Evolutionary conservation across 2,113 vertebrate species (phyloP).

Genomic region (Toxotes jaculatrix): DNA sequence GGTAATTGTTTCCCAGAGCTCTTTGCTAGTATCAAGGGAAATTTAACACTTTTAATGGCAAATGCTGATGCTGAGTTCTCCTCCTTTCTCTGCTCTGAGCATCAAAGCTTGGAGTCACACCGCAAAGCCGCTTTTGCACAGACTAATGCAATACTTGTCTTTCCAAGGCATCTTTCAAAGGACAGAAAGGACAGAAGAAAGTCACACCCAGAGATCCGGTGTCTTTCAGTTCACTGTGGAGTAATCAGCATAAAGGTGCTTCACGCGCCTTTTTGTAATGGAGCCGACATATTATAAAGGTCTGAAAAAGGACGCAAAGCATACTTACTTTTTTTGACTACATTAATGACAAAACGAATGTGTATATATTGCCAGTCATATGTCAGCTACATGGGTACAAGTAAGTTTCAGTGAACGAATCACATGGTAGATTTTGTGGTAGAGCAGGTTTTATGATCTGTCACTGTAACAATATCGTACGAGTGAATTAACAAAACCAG

Average conservation of each 20-base stretch:
- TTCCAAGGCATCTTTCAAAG: constrained; percentile 43
- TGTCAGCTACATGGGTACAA: background rate
- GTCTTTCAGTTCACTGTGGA: background rate
- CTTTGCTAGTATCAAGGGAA: constrained; percentile 58
- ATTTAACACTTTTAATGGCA: constrained; percentile 70
- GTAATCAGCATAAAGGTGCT: background rate
- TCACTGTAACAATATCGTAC: constrained; percentile 13
- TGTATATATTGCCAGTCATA: background rate
- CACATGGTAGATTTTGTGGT: background rate
- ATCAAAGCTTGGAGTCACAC: constrained; percentile 55
- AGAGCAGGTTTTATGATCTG: constrained; percentile 9
- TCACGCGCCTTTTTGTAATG: background rate
- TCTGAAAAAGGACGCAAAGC: background rate
- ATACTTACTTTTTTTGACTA: background rate
- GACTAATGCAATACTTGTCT: constrained; percentile 47
- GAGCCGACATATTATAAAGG: background rate
- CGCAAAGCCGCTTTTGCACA: constrained; percentile 52
- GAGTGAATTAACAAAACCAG: constrained; percentile 14
- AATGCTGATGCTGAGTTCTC: constrained; percentile 57
- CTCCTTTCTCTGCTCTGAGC: constrained; percentile 40
- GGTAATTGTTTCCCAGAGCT: constrained; percentile 66
- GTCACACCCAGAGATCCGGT: constrained; percentile 8
- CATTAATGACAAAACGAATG: background rate
- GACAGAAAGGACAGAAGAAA: constrained; percentile 27
- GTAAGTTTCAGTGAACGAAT: constrained; percentile 10